Percentiles rank a stretch among this genome's conserved stretches.
Conservation (phyloP, 2,113 vertebrate genomes). For the Anarhynchus alexandrinus region DNA sequence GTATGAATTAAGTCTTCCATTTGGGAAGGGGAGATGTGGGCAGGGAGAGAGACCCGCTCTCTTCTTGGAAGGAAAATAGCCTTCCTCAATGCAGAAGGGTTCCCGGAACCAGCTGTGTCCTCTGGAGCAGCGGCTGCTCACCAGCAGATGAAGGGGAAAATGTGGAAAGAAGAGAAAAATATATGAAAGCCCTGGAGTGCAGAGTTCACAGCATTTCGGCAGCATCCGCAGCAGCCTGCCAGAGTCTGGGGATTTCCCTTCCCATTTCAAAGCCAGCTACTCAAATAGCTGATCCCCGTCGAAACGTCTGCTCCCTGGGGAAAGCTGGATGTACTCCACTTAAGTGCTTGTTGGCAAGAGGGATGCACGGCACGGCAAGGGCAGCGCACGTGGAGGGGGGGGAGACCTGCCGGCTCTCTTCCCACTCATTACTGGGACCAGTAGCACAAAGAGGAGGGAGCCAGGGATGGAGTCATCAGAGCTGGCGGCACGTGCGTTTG, state of each 20-base stretch:
- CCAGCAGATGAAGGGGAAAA: background rate
- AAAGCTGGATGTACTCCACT: background rate
- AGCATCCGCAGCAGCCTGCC: background rate
- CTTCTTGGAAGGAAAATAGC: background rate
- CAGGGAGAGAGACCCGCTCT: background rate
- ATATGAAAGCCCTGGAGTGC: background rate
- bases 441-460: background rate
- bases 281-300: background rate
- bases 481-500: accelerated
- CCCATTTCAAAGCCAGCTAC: background rate
- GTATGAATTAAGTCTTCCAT: background rate
- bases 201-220: background rate
- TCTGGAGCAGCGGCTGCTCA: background rate
- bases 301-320: background rate
- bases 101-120: background rate
- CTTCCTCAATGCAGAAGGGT: accelerated
- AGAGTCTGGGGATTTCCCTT: background rate
- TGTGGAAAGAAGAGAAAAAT: background rate
- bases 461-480: background rate
- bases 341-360: background rate
- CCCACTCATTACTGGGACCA: accelerated
- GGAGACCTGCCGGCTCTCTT: background rate
- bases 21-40: accelerated
- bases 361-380: background rate
- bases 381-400: accelerated